Percentiles rank a stretch among this genome's conserved stretches.
Conservation (phyloP, 2,888 invertebrate species). For the Aphodius granarius region DNA sequence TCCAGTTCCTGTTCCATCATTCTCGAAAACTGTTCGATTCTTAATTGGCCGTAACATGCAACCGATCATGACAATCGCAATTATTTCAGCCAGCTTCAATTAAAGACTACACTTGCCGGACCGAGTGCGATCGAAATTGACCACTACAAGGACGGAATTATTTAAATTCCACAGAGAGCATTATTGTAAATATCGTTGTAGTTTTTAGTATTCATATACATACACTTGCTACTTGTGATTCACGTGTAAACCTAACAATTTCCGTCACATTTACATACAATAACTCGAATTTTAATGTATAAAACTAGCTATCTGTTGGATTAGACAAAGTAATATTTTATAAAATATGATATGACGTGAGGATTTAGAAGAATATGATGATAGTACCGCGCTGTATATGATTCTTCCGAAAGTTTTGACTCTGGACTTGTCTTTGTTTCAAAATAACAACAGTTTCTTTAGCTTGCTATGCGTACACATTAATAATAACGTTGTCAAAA, state of each 20-base stretch:
- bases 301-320: not conserved
- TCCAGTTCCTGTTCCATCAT: not conserved
- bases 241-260: constrained; percentile 15
- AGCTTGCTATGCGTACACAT: not conserved
- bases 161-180: not conserved
- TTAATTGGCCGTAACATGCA: not conserved
- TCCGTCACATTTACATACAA: constrained; percentile 31
- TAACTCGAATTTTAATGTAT: constrained; percentile 23
- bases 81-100: not conserved
- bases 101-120: not conserved
- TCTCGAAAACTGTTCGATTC: not conserved
- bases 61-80: not conserved
- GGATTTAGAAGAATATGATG: not conserved
- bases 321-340: not conserved
- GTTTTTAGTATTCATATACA: not conserved
- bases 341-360: not conserved
- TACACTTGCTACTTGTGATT: constrained; percentile 16
- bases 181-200: not conserved
- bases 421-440: not conserved
- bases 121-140: not conserved
- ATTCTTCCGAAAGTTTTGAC: not conserved
- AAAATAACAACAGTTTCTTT: not conserved
- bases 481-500: not conserved
- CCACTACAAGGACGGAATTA: not conserved
- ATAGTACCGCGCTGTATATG: not conserved